Evolutionary conservation across 2,888 invertebrate species (phyloP), one percentile per base, ranked within the genome.

Genomic region (Achlya flavicornis): DNA sequence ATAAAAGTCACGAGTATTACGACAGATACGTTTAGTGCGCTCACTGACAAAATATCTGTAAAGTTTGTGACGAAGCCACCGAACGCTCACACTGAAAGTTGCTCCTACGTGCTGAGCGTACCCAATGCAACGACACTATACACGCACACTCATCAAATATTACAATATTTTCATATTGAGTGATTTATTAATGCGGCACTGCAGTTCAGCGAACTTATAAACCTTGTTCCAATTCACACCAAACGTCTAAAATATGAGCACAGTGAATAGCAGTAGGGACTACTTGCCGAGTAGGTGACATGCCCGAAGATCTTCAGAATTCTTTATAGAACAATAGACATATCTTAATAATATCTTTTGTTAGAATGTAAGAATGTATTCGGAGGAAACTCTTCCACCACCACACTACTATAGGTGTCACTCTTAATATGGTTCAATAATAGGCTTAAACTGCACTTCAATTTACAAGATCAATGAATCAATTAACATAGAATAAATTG

Each of bases 161-260:
- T 82, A 83, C 75, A 77, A 73, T 73, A 80, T 83, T 84, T 85
- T 81, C 79, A 81, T 84, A 82, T 77, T 77, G 74, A 81, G 77
- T 79, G 79, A 80, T 82, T 84, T 83, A 80, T 83, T 79, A 75
- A 75, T 70, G 67, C 69, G 62, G 63, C 68, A 66, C 66, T 65
- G 65, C 43, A 69, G 64, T 62, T 46, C n/a, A 46, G 70, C 72
- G 69, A 65, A 65, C 66, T 69, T 64, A 63, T 67, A 66, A 26
- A 66, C 57, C 61, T 59, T 46, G 59, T 65, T 38, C 62, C 3
- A 14, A 43, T 46, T 10, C 10, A 10, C 10, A 5, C 12, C 0
- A 46, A 3, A 46, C n/a, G n/a, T 46, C n/a, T 3, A 41, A 41
- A 41, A 41, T 12, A 41, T 41, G 12, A 38, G 8, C 38, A 41